A percentile compares a stretch with the other conserved stretches of the same genome.
Conservation (phyloP, 2,888 invertebrate genomes). For the Drosophila lacicola region DNA sequence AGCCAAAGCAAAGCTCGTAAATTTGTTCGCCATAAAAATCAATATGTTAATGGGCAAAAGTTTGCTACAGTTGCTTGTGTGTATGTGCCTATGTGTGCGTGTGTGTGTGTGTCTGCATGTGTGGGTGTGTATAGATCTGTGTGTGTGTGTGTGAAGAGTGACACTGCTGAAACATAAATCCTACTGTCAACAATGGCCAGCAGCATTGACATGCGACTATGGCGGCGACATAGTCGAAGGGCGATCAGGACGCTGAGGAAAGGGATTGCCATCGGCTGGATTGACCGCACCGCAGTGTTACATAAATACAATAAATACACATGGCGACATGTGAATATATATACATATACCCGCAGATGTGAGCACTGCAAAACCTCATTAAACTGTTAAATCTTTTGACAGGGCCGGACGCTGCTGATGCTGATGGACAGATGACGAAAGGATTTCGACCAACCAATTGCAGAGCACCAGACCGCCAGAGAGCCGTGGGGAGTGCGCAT, state of each 20-base stretch:
- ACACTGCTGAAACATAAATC: constrained; percentile 78
- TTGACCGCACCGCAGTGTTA: constrained; percentile 70
- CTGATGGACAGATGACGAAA: constrained; percentile 39
- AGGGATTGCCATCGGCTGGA: constrained; percentile 39
- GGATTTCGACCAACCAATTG: constrained; percentile 18
- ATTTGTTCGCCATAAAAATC: constrained; percentile 77
- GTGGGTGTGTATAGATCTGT: constrained; percentile 4
- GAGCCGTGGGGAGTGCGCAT: constrained; percentile 20
- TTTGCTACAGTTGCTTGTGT: constrained; percentile 53
- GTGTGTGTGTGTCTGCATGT: constrained; percentile 20
- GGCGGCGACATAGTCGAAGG: constrained; percentile 33
- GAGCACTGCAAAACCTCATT: constrained; percentile 74
- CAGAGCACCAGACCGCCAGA: constrained; percentile 2
- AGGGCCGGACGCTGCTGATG: constrained; percentile 44
- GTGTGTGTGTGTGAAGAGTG: constrained; percentile 39
- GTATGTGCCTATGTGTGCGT: constrained; percentile 13
- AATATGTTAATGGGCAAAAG: constrained; percentile 77
- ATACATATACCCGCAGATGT: constrained; percentile 53
- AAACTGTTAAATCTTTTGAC: constrained; percentile 80
- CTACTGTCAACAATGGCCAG: constrained; percentile 77
- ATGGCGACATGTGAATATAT: constrained; percentile 55
- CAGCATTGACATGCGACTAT: constrained; percentile 71
- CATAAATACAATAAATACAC: constrained; percentile 77
- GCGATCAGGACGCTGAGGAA: constrained; percentile 19
- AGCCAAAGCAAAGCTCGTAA: constrained; percentile 67